These are phyloP conservation scores for Crotalus horridus DNA, from an alignment of 2,113 vertebrate species.

Conservation along the genomic window DNA sequence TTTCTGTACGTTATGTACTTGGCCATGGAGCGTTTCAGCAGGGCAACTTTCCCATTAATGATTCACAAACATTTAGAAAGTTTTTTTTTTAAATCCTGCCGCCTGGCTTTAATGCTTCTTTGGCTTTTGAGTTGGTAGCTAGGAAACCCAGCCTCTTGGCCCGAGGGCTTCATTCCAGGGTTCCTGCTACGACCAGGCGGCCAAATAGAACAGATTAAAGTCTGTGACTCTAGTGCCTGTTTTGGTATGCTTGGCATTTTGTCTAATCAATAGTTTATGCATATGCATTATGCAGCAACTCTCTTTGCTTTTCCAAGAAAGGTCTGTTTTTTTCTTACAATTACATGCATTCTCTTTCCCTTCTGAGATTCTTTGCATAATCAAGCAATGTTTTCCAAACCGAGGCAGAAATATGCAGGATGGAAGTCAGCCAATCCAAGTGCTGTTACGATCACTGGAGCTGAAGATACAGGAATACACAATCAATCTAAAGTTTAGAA, in stretches of 20 bases:
- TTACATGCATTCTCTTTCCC: too few species aligned
- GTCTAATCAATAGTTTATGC: neutral
- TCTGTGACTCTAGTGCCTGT: neutral
- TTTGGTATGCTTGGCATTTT: neutral
- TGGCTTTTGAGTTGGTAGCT: neutral
- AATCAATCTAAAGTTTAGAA: neutral
- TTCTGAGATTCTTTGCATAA: neutral
- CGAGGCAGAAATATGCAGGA: neutral
- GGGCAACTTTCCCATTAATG: constrained; percentile 14
- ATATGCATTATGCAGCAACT: neutral
- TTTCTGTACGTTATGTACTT: neutral
- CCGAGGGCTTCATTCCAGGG: neutral
- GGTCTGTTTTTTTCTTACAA: neutral
- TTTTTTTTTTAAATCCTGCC: neutral
- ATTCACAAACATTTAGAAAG: constrained; percentile 12
- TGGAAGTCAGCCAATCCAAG: neutral
- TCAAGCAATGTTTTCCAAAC: neutral
- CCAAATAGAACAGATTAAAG: neutral
- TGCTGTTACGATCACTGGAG: neutral
- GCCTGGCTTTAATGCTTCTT: too few species aligned
- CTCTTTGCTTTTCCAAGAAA: neutral
- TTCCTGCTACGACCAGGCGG: neutral
- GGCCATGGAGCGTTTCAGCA: neutral
- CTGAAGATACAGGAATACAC: neutral
- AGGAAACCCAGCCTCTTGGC: constrained; percentile 9